Evolutionary conservation across 2,113 vertebrate genomes (phyloP).

Genomic region (Buteo buteo): DNA sequence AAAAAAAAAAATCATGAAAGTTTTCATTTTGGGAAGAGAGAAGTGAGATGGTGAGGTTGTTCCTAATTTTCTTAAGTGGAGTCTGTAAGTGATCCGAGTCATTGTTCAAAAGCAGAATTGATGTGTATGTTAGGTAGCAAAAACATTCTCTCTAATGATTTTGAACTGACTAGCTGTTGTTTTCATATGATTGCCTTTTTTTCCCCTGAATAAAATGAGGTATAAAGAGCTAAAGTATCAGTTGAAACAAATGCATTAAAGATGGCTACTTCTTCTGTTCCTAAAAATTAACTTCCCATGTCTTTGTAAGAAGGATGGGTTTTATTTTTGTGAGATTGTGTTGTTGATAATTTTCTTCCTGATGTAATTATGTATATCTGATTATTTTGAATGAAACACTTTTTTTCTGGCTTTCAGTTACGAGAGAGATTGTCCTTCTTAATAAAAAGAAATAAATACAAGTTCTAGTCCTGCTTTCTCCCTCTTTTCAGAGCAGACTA

Average conservation of each 20-base stretch:
- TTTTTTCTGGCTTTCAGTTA: neutral
- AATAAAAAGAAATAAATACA: neutral
- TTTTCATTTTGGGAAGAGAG: neutral
- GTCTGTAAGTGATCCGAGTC: slow-evolving; percentile 9
- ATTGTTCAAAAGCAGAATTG: slow-evolving; percentile 24
- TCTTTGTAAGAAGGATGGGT: neutral
- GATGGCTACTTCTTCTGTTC: neutral
- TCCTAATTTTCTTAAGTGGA: slow-evolving; percentile 2
- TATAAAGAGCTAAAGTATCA: slow-evolving; percentile 25
- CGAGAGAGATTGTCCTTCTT: neutral
- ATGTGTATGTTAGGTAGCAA: neutral
- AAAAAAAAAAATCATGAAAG: neutral
- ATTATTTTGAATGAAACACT: neutral
- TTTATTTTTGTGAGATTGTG: neutral
- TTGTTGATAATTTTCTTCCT: neutral
- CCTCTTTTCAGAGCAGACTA: neutral
- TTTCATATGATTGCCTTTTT: neutral
- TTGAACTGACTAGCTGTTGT: slow-evolving; percentile 43
- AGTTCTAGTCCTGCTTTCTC: neutral
- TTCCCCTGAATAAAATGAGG: slow-evolving; percentile 14
- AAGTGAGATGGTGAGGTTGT: neutral
- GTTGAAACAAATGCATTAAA: slow-evolving; percentile 44
- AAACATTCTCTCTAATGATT: slow-evolving; percentile 33
- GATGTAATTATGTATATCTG: neutral
- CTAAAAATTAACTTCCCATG: neutral